Percentiles rank a stretch among this genome's conserved stretches.
Conservation (phyloP, 2,797 vertebrate species). For the Peromyscus melanophrys region DNA sequence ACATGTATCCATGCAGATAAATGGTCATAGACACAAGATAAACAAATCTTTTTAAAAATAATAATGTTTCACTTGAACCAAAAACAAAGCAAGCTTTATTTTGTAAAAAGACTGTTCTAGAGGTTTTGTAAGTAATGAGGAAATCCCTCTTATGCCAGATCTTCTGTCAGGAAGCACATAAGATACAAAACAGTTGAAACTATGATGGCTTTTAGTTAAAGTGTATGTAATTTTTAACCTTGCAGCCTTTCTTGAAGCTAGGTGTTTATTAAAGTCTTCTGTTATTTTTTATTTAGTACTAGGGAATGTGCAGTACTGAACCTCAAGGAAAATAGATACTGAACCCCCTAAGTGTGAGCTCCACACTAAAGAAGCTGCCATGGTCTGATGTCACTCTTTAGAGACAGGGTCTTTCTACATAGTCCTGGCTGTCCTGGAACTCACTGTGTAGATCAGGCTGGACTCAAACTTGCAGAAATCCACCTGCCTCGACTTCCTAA, state of each 20-base stretch:
- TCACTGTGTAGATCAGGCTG: background rate
- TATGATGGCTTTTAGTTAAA: constrained; percentile 41
- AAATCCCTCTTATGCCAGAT: constrained; percentile 63
- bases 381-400: background rate
- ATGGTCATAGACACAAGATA: background rate
- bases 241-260: constrained; percentile 27
- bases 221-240: constrained; percentile 42
- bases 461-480: background rate
- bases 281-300: constrained; percentile 61
- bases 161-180: constrained; percentile 12
- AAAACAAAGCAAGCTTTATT: constrained; percentile 52
- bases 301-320: background rate
- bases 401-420: background rate
- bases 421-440: background rate
- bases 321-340: background rate
- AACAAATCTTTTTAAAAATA: background rate
- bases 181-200: constrained; percentile 63
- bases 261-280: constrained; percentile 49
- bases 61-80: constrained; percentile 57
- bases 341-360: background rate
- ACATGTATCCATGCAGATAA: background rate
- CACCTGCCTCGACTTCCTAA: background rate
- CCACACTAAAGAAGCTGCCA: background rate
- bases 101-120: constrained; percentile 9
- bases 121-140: constrained; percentile 53